A percentile compares a stretch with the other conserved stretches of the same genome.
phyloP scores from a whole-genome alignment of 2,797 vertebrate species.

The Epinephelus malabaricus region DNA sequence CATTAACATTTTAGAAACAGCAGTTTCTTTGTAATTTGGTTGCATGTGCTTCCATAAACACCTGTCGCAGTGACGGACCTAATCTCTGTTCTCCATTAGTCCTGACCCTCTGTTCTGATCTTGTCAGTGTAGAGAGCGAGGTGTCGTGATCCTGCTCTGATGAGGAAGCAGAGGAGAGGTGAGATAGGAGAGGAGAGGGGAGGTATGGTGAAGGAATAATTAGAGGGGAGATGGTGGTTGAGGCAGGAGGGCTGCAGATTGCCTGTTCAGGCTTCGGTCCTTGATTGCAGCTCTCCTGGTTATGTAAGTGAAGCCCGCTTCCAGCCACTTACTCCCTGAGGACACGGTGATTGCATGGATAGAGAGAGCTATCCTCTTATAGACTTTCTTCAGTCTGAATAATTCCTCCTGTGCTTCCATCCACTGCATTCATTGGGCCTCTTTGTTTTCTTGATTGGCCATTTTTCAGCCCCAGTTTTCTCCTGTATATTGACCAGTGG shows the following conservation, averaged over 20 bases:
- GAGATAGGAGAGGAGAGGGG: neutral
- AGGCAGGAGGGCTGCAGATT: conserved; percentile 53
- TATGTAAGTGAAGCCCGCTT: conserved; percentile 38
- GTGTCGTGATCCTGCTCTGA: conserved; percentile 44
- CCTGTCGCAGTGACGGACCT: neutral
- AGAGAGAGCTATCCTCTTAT: conserved; percentile 31
- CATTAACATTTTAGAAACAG: neutral
- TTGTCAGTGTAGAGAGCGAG: neutral
- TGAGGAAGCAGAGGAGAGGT: conserved; percentile 33
- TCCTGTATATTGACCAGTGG: conserved; percentile 8
- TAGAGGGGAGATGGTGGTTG: conserved; percentile 31
- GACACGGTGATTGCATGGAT: conserved; percentile 49
- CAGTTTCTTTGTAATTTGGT: neutral
- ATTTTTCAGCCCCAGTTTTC: conserved; percentile 21
- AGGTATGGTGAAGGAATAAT: conserved; percentile 54
- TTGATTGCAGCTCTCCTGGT: conserved; percentile 68
- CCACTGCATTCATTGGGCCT: neutral
- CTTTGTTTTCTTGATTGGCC: conserved; percentile 53
- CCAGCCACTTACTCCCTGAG: conserved; percentile 35
- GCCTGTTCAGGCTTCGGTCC: conserved; percentile 25
- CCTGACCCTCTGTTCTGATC: conserved; percentile 32
- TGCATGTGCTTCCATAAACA: neutral
- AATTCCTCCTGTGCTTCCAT: conserved; percentile 31
- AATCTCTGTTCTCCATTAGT: conserved; percentile 27
- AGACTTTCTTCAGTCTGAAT: conserved; percentile 25